Evolutionary conservation across 2,113 vertebrate genomes (phyloP).

Genomic region (Orcinus orca): DNA sequence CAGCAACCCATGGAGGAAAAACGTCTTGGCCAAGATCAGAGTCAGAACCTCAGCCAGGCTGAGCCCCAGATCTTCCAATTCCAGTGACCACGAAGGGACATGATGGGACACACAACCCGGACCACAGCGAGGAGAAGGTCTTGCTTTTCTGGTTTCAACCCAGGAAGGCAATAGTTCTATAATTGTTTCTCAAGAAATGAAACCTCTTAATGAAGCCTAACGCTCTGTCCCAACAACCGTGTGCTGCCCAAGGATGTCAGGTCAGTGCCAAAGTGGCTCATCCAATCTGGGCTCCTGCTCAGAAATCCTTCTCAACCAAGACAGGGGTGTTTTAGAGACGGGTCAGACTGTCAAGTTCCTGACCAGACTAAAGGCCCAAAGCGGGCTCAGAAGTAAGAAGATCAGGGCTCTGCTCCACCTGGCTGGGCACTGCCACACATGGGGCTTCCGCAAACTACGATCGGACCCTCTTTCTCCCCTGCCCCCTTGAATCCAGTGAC

Average conservation of each 20-base stretch:
- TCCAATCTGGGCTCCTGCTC: not conserved
- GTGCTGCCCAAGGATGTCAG: not conserved
- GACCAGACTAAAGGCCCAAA: not conserved
- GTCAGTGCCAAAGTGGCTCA: not conserved
- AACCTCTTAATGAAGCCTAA: not conserved
- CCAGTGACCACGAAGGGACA: not conserved
- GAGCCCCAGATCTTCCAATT: not conserved
- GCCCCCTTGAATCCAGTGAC: not conserved
- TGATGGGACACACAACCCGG: not conserved
- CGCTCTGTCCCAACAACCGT: accelerated
- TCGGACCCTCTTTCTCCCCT: too few species aligned
- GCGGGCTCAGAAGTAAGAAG: not conserved
- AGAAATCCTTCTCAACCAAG: not conserved
- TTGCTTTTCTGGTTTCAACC: not conserved
- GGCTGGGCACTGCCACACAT: not conserved
- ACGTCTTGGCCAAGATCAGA: not conserved
- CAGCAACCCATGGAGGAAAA: not conserved
- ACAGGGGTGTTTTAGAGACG: not conserved
- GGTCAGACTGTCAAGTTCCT: not conserved
- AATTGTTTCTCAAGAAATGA: conserved; percentile 23
- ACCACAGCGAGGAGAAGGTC: not conserved
- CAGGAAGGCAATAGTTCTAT: not conserved
- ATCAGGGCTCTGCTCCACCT: not conserved
- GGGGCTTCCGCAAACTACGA: not conserved
- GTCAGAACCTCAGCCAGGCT: not conserved